phyloP scores from a whole-genome alignment of 2,888 invertebrate species.

The Trachelus stipa region DNA sequence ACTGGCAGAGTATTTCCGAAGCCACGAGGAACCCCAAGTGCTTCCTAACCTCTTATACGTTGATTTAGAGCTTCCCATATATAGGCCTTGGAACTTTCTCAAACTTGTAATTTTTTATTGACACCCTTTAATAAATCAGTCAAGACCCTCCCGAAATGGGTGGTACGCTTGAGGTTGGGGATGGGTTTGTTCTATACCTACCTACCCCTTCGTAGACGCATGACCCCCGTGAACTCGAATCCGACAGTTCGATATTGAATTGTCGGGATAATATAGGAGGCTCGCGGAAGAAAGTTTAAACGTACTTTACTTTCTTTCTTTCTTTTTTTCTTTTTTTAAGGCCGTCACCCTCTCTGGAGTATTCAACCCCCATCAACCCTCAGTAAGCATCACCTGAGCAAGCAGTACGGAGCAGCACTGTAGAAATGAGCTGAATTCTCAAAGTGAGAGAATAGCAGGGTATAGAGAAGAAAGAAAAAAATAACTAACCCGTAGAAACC shows the following conservation, averaged over 20 bases:
- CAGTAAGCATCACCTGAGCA: not conserved
- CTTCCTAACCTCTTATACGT: constrained; percentile 5
- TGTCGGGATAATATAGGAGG: not conserved
- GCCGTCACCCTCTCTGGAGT: not conserved
- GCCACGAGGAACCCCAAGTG: constrained; percentile 12
- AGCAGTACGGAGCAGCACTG: not conserved
- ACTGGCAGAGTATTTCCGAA: constrained; percentile 13
- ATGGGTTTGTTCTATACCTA: not conserved
- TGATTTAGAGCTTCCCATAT: constrained; percentile 21
- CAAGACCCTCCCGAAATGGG: not conserved
- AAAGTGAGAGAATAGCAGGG: not conserved
- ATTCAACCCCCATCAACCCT: not conserved
- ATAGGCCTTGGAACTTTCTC: constrained; percentile 11
- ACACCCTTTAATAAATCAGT: constrained; percentile 30
- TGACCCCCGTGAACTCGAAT: not conserved
- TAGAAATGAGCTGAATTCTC: not conserved
- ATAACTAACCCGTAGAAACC: not conserved
- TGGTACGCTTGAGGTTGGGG: not conserved
- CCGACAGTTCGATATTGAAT: not conserved
- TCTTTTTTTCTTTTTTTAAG: not conserved
- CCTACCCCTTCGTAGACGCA: not conserved
- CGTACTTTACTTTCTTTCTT: not conserved
- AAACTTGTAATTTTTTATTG: constrained; percentile 33
- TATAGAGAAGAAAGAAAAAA: not conserved
- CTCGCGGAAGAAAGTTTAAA: not conserved